These are phyloP conservation scores for Crypturellus undulatus DNA, from an alignment of 2,113 vertebrate genomes.

Conservation along the genomic window DNA sequence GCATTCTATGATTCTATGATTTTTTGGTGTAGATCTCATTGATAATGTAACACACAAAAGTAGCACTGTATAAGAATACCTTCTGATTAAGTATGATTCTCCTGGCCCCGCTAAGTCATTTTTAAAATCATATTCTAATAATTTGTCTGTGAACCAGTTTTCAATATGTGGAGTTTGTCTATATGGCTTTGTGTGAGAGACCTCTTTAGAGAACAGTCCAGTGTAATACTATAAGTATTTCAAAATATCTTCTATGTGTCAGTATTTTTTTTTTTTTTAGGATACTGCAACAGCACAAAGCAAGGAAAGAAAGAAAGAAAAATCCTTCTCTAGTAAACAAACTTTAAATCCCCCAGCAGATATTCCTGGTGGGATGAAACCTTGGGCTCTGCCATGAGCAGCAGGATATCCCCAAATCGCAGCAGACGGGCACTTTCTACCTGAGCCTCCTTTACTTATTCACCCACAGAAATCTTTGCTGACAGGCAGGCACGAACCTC, in stretches of 20 bases:
- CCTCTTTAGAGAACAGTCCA: not conserved
- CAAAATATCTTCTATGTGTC: not conserved
- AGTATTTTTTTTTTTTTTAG: not conserved
- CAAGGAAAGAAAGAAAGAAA: not conserved
- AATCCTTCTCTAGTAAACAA: not conserved
- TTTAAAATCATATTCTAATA: not conserved
- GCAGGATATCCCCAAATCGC: accelerated
- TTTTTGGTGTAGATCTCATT: not conserved
- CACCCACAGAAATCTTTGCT: not conserved
- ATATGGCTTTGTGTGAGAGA: not conserved
- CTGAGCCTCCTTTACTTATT: not conserved
- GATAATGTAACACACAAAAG: accelerated
- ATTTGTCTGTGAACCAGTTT: not conserved
- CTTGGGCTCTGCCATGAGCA: not conserved
- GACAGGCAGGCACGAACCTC: not conserved
- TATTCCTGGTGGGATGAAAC: accelerated
- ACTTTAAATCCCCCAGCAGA: accelerated
- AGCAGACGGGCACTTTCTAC: not conserved
- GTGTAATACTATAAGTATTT: not conserved
- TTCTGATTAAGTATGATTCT: not conserved
- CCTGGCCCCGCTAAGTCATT: not conserved
- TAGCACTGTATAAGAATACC: not conserved
- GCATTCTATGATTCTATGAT: too few relatives aligned
- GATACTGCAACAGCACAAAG: not conserved
- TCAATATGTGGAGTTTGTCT: not conserved